Evolutionary conservation across 2,797 vertebrate genomes (phyloP).

Genomic region (Sparus aurata): DNA sequence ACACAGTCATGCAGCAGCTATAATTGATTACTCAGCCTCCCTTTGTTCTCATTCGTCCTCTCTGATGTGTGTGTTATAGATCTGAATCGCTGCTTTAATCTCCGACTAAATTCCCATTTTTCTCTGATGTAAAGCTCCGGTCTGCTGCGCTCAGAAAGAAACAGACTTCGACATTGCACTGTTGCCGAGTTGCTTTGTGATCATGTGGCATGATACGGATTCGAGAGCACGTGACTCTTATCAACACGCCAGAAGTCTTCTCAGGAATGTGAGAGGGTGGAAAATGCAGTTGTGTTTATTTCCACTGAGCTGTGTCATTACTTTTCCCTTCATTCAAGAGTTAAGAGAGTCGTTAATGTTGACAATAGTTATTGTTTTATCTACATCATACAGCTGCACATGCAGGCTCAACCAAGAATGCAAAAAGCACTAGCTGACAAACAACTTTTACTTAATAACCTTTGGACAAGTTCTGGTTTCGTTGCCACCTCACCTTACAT

Average conservation of each 20-base stretch:
- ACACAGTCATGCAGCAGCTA: conserved; percentile 3
- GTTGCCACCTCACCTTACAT: too few relatives aligned
- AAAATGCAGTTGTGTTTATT: too few relatives aligned
- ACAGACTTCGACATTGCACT: background rate
- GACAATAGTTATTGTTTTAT: too few relatives aligned
- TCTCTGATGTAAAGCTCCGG: conserved; percentile 15
- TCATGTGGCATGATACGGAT: background rate
- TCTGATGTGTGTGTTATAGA: conserved; percentile 40
- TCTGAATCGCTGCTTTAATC: conserved; percentile 45
- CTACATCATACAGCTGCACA: too few relatives aligned
- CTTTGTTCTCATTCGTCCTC: conserved; percentile 8
- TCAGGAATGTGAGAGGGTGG: background rate
- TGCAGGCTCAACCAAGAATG: too few relatives aligned
- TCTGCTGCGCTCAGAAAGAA: background rate
- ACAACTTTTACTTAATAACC: too few relatives aligned
- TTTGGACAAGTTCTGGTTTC: too few relatives aligned
- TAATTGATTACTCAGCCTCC: conserved; percentile 20
- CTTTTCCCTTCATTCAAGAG: too few relatives aligned
- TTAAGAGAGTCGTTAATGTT: too few relatives aligned
- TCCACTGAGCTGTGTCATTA: too few relatives aligned
- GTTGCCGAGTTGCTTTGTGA: background rate
- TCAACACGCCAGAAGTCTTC: background rate
- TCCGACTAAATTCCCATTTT: conserved; percentile 19
- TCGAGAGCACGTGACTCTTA: background rate
- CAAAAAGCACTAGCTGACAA: too few relatives aligned